A percentile compares a stretch with the other conserved stretches of the same genome.
phyloP scores from a whole-genome alignment of 2,113 vertebrate genomes.

The Acrocephalus kingi region DNA sequence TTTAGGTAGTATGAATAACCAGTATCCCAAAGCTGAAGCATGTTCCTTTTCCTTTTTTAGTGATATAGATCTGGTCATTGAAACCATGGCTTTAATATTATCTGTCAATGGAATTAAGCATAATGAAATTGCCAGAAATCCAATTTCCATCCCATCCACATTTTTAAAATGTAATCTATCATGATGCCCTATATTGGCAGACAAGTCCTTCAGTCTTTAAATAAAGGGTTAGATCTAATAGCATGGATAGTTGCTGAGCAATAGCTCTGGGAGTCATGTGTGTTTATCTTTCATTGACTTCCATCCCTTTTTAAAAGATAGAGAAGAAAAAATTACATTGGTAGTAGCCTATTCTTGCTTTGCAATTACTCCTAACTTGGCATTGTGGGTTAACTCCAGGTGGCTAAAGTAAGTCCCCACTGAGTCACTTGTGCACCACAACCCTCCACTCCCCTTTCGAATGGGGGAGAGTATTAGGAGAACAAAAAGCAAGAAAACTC shows the following conservation, averaged over 20 bases:
- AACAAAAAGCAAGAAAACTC: neutral
- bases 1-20: neutral
- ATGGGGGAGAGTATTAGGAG: neutral
- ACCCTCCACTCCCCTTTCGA: fast-evolving
- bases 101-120: neutral
- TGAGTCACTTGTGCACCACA: fast-evolving
- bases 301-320: neutral
- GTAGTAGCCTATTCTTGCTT: neutral
- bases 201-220: neutral
- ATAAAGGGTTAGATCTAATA: neutral
- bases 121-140: neutral
- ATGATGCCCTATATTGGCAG: neutral
- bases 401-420: neutral
- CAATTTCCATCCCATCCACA: neutral
- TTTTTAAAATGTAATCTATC: neutral
- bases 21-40: neutral
- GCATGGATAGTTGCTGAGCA: neutral
- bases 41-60: neutral
- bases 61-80: neutral
- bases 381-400: fast-evolving
- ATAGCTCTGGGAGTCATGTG: neutral
- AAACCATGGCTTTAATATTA: neutral
- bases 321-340: neutral
- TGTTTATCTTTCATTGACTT: neutral
- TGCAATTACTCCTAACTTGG: neutral